These are phyloP conservation scores for Rhaphigaster nebulosa DNA, from an alignment of 2,888 invertebrate species.

Conservation along the genomic window DNA sequence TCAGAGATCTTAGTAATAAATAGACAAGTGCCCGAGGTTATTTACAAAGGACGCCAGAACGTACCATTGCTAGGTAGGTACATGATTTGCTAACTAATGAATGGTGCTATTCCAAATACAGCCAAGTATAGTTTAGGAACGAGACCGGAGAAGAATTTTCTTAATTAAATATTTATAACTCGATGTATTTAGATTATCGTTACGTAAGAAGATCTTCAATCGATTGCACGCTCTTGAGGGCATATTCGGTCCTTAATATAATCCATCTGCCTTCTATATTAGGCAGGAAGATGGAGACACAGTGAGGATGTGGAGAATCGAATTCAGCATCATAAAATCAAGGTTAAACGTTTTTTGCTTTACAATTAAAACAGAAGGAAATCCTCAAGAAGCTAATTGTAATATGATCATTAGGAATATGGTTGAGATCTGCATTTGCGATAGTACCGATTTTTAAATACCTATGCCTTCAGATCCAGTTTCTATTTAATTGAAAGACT, in stretches of 20 bases:
- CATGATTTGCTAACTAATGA: neutral
- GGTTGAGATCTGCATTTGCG: neutral
- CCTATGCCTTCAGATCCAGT: no score
- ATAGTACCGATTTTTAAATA: no score
- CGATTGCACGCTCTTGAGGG: neutral
- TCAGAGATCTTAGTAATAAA: no score
- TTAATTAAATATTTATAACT: neutral
- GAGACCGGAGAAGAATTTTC: neutral
- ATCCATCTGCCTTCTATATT: neutral
- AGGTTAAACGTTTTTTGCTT: neutral
- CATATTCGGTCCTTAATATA: neutral
- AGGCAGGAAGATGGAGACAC: neutral
- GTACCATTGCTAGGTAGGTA: no score
- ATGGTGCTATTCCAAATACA: neutral
- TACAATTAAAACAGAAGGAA: neutral
- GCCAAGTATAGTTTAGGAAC: neutral
- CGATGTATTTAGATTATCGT: neutral
- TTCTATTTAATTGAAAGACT: no score
- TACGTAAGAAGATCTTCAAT: neutral
- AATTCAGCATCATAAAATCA: neutral
- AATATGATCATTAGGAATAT: neutral
- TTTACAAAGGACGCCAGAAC: no score
- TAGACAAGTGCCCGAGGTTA: no score
- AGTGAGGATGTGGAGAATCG: neutral
- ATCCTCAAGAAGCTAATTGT: no score